Evolutionary conservation across 2,797 vertebrate genomes (phyloP).

Genomic region (Selene dorsalis): DNA sequence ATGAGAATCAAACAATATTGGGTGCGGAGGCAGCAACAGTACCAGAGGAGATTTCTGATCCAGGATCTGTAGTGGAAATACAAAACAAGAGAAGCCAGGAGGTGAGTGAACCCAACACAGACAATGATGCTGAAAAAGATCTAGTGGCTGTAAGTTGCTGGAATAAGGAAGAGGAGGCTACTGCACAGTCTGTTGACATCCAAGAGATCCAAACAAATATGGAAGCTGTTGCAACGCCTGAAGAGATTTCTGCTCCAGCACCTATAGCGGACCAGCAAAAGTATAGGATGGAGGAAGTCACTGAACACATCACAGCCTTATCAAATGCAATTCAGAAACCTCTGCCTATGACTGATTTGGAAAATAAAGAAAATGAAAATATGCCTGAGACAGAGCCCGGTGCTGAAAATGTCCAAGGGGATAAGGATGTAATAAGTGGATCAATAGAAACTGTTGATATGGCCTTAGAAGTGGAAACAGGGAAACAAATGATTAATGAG

Average conservation of each 20-base stretch:
- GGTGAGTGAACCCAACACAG: conserved; percentile 24
- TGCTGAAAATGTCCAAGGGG: conserved; percentile 33
- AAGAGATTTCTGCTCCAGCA: conserved; percentile 30
- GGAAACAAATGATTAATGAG: conserved; percentile 43
- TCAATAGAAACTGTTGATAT: conserved; percentile 45
- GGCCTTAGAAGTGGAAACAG: conserved; percentile 39
- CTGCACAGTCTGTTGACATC: conserved; percentile 26
- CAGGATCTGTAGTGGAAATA: conserved; percentile 16
- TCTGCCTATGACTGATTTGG: conserved; percentile 24
- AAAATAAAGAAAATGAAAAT: conserved; percentile 33
- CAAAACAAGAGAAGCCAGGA: conserved; percentile 21
- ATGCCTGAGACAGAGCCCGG: conserved; percentile 12
- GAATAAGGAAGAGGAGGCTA: conserved; percentile 10
- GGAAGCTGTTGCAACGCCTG: conserved; percentile 20
- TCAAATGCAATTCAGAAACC: conserved; percentile 32
- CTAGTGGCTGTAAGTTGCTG: conserved; percentile 1
- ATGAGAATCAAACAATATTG: conserved; percentile 37
- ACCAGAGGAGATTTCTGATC: conserved; percentile 24
- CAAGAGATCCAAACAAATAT: conserved; percentile 33
- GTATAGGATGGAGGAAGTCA: conserved; percentile 14
- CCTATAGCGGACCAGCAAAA: conserved; percentile 40
- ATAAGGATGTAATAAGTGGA: conserved; percentile 45
- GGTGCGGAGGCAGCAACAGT: conserved; percentile 10
- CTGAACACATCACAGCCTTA: background rate
- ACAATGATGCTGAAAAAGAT: conserved; percentile 20